These are phyloP conservation scores for Strigamia maritima DNA, from an alignment of 2,888 invertebrate species.

Conservation along the genomic window DNA sequence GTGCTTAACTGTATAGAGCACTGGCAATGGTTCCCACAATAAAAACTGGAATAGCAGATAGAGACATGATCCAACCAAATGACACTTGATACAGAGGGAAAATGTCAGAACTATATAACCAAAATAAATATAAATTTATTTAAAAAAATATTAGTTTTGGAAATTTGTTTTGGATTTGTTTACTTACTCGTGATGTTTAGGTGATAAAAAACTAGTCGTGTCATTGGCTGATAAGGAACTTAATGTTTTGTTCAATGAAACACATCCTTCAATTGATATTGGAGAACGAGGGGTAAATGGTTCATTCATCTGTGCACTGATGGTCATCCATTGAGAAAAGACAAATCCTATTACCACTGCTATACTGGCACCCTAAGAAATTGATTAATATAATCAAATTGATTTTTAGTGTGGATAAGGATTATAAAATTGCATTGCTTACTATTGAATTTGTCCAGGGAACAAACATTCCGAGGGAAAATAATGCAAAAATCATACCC, in stretches of 20 bases:
- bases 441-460: constrained; percentile 81
- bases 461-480: constrained; percentile 82
- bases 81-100: background rate
- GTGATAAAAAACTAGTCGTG: background rate
- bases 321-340: background rate
- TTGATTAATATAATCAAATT: background rate
- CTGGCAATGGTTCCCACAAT: constrained; percentile 17
- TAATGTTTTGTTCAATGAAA: background rate
- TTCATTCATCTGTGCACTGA: background rate
- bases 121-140: background rate
- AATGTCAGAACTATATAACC: background rate
- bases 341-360: background rate
- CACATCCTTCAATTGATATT: background rate
- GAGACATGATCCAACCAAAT: background rate
- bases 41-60: background rate
- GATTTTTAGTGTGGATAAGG: too few relatives aligned
- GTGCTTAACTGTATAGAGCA: background rate
- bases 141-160: too few relatives aligned
- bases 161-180: too few relatives aligned
- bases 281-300: background rate
- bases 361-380: background rate
- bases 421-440: constrained; percentile 44
- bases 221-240: background rate
- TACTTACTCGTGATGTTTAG: background rate
- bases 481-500: constrained; percentile 61